Evolutionary conservation across 2,888 invertebrate genomes (phyloP), one percentile per base, ranked within the genome.

Genomic region (Latrodectus elegans): DNA sequence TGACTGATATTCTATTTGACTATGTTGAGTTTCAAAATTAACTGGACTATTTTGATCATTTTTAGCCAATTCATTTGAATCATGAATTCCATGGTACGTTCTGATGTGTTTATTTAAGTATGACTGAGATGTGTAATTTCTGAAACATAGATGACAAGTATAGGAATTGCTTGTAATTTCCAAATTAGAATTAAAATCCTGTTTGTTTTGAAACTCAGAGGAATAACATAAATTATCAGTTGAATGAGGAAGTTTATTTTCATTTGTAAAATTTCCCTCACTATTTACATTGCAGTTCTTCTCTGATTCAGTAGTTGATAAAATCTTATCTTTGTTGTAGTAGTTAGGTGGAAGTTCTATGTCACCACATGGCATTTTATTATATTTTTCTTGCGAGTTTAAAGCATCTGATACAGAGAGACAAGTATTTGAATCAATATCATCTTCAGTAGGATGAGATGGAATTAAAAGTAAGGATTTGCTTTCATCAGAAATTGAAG

Each of bases 331-430:
- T 38, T 38, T 38, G 38, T 6, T 38, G 38, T 38, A 38, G 4
- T 38, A 38, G 4, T 38, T 38, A 38, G 38, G 4, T 38, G 4
- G 38, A 38, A 15, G 60, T n/a, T 60, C n/a, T 9, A 15, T 12
- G 14, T 15, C n/a, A 60, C 6, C 60, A 60, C n/a, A 15, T 60
- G n/a, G n/a, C 0, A 60, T 15, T 14, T 15, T 55, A 11, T 60
- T 60, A 60, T n/a, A 60, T 11, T 60, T 12, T 60, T 60, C 49
- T n/a, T 22, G 12, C 11, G 10, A 9, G 38, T 78, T 53, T 8
- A 84, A 52, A 12, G 84, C 78, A 79, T 84, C 84, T 17, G 85
- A 79, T 8, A 68, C 49, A 49, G 85, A 85, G 22, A 80, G 70
- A 64, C 75, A 80, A 70, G 80, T 78, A 17, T 55, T 84, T 14